A percentile compares a stretch with the other conserved stretches of the same genome.
These are phyloP conservation scores for Nemopilema nomurai DNA, from an alignment of 30 jellyfish, hydroid and myxozoan genomes.

Conservation along the genomic window DNA sequence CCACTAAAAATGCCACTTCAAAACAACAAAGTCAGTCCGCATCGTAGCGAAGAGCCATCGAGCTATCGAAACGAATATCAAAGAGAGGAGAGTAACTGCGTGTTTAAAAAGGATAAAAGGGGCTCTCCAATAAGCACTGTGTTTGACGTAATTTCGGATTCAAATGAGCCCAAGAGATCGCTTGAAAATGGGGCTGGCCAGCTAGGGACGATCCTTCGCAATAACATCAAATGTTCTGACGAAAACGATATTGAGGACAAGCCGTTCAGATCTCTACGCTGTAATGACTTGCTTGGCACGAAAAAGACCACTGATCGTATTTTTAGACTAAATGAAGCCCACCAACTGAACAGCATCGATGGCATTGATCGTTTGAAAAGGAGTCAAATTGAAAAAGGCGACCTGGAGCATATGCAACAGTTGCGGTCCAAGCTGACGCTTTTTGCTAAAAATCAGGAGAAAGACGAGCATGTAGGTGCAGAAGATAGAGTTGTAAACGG, in stretches of 20 bases:
- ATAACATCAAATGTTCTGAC: neutral
- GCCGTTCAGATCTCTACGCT: neutral
- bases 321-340: neutral
- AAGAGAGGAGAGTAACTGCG: neutral
- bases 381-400: neutral
- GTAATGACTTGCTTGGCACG: neutral
- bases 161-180: neutral
- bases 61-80: neutral
- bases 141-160: neutral
- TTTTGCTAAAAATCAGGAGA: neutral
- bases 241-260: neutral
- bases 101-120: neutral
- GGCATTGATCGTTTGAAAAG: neutral
- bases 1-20: neutral
- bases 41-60: neutral
- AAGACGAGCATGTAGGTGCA: neutral
- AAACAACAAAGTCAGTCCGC: neutral
- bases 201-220: neutral
- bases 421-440: neutral
- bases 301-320: neutral
- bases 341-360: neutral
- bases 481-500: neutral
- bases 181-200: neutral
- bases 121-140: neutral
- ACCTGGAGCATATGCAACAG: neutral